Percentiles rank a stretch among this genome's conserved stretches.
Conservation (phyloP, 2,888 invertebrate species). For the Eumacrocentrus americanus region DNA sequence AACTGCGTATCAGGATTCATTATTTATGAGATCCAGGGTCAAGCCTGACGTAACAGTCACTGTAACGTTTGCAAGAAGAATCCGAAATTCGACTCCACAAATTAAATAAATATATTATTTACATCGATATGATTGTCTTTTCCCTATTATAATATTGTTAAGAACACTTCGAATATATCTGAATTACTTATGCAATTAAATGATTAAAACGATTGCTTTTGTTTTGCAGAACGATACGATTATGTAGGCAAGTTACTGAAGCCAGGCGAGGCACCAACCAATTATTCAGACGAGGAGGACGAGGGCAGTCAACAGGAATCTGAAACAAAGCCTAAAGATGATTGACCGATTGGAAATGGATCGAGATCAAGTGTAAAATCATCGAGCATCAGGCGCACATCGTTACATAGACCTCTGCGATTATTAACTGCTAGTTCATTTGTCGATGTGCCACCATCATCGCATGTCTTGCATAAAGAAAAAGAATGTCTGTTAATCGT, state of each 20-base stretch:
- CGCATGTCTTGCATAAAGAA: slow-evolving; percentile 23
- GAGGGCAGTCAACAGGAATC: slow-evolving; percentile 62
- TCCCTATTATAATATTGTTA: too few relatives aligned
- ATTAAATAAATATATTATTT: slow-evolving; percentile 5
- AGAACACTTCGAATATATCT: too few relatives aligned
- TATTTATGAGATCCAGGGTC: slow-evolving; percentile 38
- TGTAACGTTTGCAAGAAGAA: slow-evolving; percentile 11
- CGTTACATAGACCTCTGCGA: slow-evolving; percentile 42
- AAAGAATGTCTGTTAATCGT: slow-evolving; percentile 45
- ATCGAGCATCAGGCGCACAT: slow-evolving; percentile 41
- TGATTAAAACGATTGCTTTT: too few relatives aligned
- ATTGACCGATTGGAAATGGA: slow-evolving; percentile 49
- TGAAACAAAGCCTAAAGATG: slow-evolving; percentile 60
- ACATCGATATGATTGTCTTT: slow-evolving; percentile 5
- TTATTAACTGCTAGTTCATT: slow-evolving; percentile 39
- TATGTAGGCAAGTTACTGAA: slow-evolving; percentile 88
- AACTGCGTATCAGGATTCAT: slow-evolving; percentile 7
- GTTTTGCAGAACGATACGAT: slow-evolving; percentile 88
- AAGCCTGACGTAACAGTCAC: slow-evolving; percentile 19
- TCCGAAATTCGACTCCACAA: slow-evolving; percentile 6
- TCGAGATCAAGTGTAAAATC: slow-evolving; percentile 36
- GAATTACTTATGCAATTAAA: too few relatives aligned
- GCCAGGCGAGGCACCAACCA: slow-evolving; percentile 88
- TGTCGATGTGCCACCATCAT: slow-evolving; percentile 36
- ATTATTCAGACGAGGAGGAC: slow-evolving; percentile 90